These are phyloP conservation scores for Centropristis striata DNA, from an alignment of 2,113 vertebrate species.

Conservation along the genomic window DNA sequence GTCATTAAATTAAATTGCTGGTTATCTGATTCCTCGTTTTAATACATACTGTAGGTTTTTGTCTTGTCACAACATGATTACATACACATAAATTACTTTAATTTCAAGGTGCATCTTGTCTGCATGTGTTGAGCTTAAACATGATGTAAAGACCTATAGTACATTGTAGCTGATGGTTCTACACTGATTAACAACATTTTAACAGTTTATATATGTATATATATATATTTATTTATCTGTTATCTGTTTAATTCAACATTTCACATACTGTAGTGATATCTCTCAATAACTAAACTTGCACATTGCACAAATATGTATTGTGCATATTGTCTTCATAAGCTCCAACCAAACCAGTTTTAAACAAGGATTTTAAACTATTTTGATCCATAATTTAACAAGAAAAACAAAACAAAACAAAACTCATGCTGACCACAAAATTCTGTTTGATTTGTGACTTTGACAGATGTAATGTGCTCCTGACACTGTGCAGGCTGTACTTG, in stretches of 20 bases:
- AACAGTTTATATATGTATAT: neutral
- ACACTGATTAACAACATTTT: neutral
- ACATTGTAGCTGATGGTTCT: neutral
- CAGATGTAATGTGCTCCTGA: constrained; percentile 20
- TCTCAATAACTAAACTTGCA: neutral
- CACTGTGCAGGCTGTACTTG: neutral
- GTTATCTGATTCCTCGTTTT: neutral
- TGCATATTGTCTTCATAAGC: too few relatives aligned
- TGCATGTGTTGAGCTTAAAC: neutral
- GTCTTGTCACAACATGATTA: constrained; percentile 13
- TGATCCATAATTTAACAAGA: constrained; percentile 4
- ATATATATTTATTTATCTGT: neutral
- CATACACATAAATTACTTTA: neutral
- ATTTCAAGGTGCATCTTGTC: neutral
- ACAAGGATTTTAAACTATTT: neutral
- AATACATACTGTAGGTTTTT: neutral
- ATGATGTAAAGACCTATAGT: neutral
- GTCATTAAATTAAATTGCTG: constrained; percentile 22
- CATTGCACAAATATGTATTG: neutral
- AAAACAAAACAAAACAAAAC: neutral
- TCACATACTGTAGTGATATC: neutral
- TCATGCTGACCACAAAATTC: neutral
- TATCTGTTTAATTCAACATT: neutral
- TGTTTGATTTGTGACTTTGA: constrained; percentile 1
- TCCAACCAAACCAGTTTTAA: too few relatives aligned